Conservation (phyloP, 2,888 invertebrate species). For the Nomada lathburiana region DNA sequence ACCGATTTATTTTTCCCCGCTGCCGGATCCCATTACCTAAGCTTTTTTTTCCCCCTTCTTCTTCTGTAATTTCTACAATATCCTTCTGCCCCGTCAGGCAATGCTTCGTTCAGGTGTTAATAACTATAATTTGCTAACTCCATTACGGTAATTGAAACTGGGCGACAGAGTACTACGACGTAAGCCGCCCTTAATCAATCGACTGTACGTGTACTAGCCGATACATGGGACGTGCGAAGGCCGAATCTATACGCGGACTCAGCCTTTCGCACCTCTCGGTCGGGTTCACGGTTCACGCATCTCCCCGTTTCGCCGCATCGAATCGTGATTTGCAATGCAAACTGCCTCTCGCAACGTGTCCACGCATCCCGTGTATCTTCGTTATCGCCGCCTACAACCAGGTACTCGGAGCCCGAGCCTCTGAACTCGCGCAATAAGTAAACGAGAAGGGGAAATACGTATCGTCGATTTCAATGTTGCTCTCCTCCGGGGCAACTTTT, state of each 20-base stretch:
- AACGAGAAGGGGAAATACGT: background rate
- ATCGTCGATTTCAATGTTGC: background rate
- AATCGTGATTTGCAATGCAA: conserved; percentile 79
- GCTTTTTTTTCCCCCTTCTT: too few relatives aligned
- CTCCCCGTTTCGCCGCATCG: conserved; percentile 64
- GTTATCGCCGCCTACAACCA: conserved; percentile 21
- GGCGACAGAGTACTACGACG: background rate
- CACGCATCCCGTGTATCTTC: background rate
- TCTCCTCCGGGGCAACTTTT: background rate
- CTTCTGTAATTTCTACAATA: background rate
- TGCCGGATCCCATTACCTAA: too few relatives aligned
- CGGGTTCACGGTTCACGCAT: conserved; percentile 38
- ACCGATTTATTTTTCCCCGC: background rate
- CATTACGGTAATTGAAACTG: conserved; percentile 8
- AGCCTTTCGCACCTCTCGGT: conserved; percentile 48
- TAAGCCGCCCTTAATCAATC: conserved; percentile 57
- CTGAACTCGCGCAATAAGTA: background rate
- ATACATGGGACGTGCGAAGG: conserved; percentile 20
- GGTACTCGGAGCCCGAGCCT: conserved; percentile 6
- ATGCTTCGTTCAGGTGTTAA: background rate
- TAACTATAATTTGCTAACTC: conserved; percentile 32
- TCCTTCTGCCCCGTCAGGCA: too few relatives aligned
- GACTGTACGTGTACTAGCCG: conserved; percentile 29
- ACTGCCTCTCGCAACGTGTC: conserved; percentile 51
- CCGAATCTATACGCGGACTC: conserved; percentile 20